Base-by-base conservation (phyloP, 1,140 invertebrate species). In the Drosophila hydei region DNA sequence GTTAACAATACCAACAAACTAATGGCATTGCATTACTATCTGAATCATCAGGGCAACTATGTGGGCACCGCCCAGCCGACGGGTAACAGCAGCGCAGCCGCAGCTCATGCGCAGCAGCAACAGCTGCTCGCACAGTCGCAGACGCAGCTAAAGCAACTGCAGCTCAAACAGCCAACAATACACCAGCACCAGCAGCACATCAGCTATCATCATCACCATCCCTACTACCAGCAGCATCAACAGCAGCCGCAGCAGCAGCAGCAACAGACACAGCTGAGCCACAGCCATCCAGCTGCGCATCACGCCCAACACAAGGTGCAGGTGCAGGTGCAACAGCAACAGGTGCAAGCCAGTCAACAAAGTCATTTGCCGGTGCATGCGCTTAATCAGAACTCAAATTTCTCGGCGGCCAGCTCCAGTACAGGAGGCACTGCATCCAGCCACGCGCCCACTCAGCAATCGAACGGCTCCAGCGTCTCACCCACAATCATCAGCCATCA, bases 11-110 rank as follows among this genome's bases (percentile, higher is more conserved):
- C 47, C 54, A 77, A 75, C 23, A 81, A 88, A 54, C 55, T 91
- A 38, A 91, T 91, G 90, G 87, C 90, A 4, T 60, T 91, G 50
- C 90, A 91, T n/a, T 91, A 91, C 63, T 91, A 91, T 75, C 69
- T 91, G 14, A 91, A 91, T 18, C 87, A 91, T 85, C 90, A 88
- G 40, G 83, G 62, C 38, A 78, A 71, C 69, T 80, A 85, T 72
- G 63, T 76, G 43, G 40, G 68, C 42, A 47, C 58, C 42, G 54
- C 58, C 8, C 74, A 73, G n/a, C 62, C 56, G 30, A 50, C 50
- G 12, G 40, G 40, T 52, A 73, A 47, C 58, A 70, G 25, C 65
- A 72, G 25, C 75, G 64, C 78, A 59, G 36, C 52, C 40, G 19
- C 65, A 52, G 12, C 76, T 68, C 72, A 75, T 4, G 61, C 72